Percentiles rank a stretch among this genome's conserved stretches.
Conservation (phyloP, 2,888 invertebrate genomes). For the Eurois occulta region DNA sequence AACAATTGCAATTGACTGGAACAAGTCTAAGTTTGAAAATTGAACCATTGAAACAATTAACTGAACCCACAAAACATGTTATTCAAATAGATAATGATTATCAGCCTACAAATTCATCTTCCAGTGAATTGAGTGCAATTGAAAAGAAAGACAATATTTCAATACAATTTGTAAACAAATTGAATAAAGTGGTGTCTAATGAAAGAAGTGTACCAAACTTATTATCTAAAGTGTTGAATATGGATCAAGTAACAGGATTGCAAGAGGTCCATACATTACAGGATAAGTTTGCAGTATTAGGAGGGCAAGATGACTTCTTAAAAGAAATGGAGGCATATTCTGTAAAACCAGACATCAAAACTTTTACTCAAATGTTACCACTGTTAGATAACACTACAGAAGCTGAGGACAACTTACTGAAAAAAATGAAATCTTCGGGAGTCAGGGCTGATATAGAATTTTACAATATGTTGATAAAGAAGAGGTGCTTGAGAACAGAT, state of each 20-base stretch:
- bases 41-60: constrained; percentile 45
- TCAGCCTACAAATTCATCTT: background rate
- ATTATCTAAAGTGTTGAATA: constrained; percentile 90
- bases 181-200: constrained; percentile 55
- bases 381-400: constrained; percentile 92
- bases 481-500: constrained; percentile 93
- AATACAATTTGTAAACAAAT: constrained; percentile 70
- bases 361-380: constrained; percentile 94
- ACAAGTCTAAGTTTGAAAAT: constrained; percentile 14
- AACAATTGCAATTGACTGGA: constrained; percentile 33
- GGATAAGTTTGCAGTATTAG: constrained; percentile 94
- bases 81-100: background rate
- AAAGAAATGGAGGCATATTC: constrained; percentile 92
- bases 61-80: constrained; percentile 23
- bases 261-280: constrained; percentile 90
- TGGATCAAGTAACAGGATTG: constrained; percentile 91
- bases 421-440: constrained; percentile 90
- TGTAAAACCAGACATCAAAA: constrained; percentile 94
- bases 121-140: constrained; percentile 34
- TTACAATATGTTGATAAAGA: constrained; percentile 96
- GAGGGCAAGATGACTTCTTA: constrained; percentile 94
- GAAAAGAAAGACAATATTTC: constrained; percentile 57
- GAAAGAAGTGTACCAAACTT: constrained; percentile 91
- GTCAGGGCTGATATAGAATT: constrained; percentile 94
- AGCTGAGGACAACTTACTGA: constrained; percentile 93